Evolutionary conservation across 2,797 vertebrate species (phyloP).

Genomic region (Falco novaeseelandiae): DNA sequence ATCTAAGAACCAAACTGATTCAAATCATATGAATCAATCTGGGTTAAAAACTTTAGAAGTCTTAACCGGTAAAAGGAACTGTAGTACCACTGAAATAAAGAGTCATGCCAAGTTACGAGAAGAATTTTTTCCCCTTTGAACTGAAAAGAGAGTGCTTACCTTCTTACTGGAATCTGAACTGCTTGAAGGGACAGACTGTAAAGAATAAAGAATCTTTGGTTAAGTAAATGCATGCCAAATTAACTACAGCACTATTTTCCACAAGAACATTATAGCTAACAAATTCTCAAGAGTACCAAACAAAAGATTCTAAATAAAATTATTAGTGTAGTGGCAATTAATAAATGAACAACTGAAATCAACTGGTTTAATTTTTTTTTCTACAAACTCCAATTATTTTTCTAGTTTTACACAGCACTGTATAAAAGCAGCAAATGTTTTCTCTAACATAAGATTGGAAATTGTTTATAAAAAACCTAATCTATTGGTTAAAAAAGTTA

Average conservation of each 20-base stretch:
- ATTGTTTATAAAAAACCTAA: neutral
- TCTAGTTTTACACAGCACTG: neutral
- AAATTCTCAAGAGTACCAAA: neutral
- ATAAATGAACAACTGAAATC: neutral
- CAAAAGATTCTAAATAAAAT: neutral
- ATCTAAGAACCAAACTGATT: neutral
- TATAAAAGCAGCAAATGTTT: neutral
- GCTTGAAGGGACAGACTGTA: slow-evolving; percentile 54
- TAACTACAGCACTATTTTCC: neutral
- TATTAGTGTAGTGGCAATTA: neutral
- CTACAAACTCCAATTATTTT: neutral
- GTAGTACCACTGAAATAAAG: neutral
- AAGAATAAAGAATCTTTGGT: neutral
- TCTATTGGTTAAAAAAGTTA: neutral
- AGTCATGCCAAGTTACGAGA: neutral
- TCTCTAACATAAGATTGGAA: neutral
- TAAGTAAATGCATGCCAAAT: neutral
- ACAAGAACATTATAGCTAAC: neutral
- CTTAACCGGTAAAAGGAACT: neutral
- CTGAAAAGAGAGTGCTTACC: slow-evolving; percentile 10
- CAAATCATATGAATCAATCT: neutral
- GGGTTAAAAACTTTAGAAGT: neutral
- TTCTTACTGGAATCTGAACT: slow-evolving; percentile 31
- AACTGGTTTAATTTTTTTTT: neutral
- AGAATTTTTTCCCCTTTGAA: neutral